These are phyloP conservation scores for Digitonthophagus gazella DNA, from an alignment of 2,888 invertebrate species.

Conservation along the genomic window DNA sequence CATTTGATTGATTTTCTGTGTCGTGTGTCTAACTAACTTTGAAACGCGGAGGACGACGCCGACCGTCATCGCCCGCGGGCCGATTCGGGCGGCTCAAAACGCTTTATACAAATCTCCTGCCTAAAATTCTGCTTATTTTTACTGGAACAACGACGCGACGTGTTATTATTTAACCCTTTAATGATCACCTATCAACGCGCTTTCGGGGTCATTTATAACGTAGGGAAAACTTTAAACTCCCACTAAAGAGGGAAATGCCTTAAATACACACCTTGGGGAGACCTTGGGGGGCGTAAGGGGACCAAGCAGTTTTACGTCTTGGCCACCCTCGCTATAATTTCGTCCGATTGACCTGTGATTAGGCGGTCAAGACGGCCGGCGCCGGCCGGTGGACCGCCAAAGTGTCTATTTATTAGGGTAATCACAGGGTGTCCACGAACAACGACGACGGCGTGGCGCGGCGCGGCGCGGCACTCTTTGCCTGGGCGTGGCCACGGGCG, in stretches of 20 bases:
- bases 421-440: slow-evolving; percentile 47
- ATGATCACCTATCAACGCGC: slow-evolving; percentile 32
- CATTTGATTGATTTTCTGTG: slow-evolving; percentile 33
- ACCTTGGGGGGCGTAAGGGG: background rate
- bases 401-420: slow-evolving; percentile 52
- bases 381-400: slow-evolving; percentile 41
- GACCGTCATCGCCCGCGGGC: background rate
- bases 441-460: slow-evolving; percentile 21
- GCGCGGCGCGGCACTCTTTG: slow-evolving; percentile 36
- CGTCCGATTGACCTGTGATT: slow-evolving; percentile 49
- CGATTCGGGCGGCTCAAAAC: background rate
- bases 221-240: slow-evolving; percentile 32
- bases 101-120: too few relatives aligned
- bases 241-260: slow-evolving; percentile 34
- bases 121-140: too few relatives aligned
- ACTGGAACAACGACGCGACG: slow-evolving; percentile 11
- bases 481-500: slow-evolving; percentile 44
- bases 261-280: slow-evolving; percentile 31
- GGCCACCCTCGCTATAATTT: slow-evolving; percentile 49
- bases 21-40: slow-evolving; percentile 24
- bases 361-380: slow-evolving; percentile 47
- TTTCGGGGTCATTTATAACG: slow-evolving; percentile 33
- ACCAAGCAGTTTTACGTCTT: slow-evolving; percentile 21
- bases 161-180: slow-evolving; percentile 26
- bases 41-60: slow-evolving; percentile 8